These are phyloP conservation scores for Loriculus beryllinus DNA, from an alignment of 2,797 vertebrate species.

Conservation along the genomic window DNA sequence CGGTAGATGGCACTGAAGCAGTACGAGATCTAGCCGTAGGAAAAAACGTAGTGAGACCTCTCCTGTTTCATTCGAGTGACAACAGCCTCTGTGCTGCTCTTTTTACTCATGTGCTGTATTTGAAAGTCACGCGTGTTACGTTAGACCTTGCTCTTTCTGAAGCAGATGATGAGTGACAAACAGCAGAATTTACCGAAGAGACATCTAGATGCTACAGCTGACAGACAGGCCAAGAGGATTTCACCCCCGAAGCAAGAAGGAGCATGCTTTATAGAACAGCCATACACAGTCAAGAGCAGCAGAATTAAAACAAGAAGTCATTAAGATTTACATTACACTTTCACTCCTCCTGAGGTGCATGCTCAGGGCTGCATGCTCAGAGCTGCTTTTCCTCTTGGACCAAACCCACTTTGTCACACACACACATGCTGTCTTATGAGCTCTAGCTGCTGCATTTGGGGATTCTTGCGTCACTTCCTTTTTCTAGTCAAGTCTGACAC, in stretches of 20 bases:
- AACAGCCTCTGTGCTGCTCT: neutral
- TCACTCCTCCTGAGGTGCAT: neutral
- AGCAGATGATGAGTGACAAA: neutral
- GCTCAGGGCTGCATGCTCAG: neutral
- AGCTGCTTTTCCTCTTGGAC: neutral
- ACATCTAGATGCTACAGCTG: neutral
- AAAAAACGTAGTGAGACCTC: neutral
- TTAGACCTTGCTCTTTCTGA: neutral
- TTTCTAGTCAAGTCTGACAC: neutral
- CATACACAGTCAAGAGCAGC: neutral
- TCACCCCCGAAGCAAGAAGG: neutral
- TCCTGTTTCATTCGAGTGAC: neutral
- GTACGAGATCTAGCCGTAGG: neutral
- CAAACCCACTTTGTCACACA: neutral
- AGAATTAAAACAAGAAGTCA: neutral
- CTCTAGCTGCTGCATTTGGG: neutral
- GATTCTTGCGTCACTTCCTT: neutral
- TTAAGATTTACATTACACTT: neutral
- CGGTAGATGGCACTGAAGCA: constrained; percentile 41
- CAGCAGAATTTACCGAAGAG: neutral
- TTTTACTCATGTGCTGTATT: neutral
- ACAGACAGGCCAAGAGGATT: neutral
- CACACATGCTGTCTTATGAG: neutral
- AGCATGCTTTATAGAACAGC: neutral
- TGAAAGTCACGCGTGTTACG: accelerated